Evolutionary conservation across 1,140 invertebrate species (phyloP), one percentile per base, ranked within the genome.

Genomic region (Brachionus rotundiformis): DNA sequence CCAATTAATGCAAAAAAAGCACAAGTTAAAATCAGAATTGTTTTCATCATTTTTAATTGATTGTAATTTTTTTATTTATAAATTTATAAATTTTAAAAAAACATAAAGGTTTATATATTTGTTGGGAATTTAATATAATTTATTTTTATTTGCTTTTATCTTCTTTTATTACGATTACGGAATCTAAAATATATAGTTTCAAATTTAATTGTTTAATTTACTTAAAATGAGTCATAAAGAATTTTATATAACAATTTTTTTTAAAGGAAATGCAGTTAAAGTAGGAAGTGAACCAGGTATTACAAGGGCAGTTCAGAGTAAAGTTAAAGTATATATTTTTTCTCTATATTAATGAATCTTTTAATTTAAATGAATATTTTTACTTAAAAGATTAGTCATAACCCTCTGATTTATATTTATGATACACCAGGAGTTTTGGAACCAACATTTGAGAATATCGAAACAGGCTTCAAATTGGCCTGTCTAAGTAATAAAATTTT

Each of bases 371-470:
- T 31, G 31, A 68, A 68, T 33, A n/a, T n/a, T n/a, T 11, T 11
- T 23, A 71, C n/a, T 36, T n/a, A 25, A 25, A 10, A 73, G 54
- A 33, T 81, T 5, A 47, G 39, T 31, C 54, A 47, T 4, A 41
- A 49, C 33, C 81, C 81, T 27, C 29, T 44, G 25, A 25, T 82
- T 10, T 82, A 27, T 44, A 33, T 82, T 2, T 54, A 39, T 44
- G 81, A 82, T 33, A 61, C 81, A 19, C 81, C 81, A n/a, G 81
- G 81, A 13, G 36, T 82, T 13, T 41, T 82, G 13, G 71, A 75
- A n/a, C 81, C 81, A 5, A 68, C 7, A 16, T 61, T 82, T 61
- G 65, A 71, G 27, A 54, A 73, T 10, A 73, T 82, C 1, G 81
- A 73, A 71, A 61, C 54, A n/a, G 81, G 44, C 8, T 82, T 71